Conservation (phyloP, 2,888 invertebrate genomes). For the Xanthia icteritia region DNA sequence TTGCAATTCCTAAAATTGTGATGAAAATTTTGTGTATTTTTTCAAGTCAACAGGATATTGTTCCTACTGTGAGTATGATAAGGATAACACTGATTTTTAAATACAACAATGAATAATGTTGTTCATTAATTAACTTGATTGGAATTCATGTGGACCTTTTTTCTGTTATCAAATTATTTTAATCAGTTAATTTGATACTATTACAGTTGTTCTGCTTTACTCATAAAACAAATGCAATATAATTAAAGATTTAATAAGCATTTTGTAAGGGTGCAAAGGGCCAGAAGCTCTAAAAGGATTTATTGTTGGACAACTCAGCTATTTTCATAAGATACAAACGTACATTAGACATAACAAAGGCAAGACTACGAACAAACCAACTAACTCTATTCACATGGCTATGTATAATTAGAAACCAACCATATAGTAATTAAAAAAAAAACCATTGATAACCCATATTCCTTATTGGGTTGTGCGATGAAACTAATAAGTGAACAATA, state of each 20-base stretch:
- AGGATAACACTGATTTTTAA: constrained; percentile 19
- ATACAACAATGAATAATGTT: background rate
- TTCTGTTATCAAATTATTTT: constrained; percentile 48
- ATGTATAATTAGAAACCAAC: background rate
- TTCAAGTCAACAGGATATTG: constrained; percentile 2
- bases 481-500: constrained; percentile 56
- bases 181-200: constrained; percentile 33
- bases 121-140: constrained; percentile 20
- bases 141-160: constrained; percentile 20
- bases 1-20: background rate
- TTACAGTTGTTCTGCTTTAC: constrained; percentile 15
- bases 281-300: background rate
- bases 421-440: constrained; percentile 16
- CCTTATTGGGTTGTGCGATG: constrained; percentile 3
- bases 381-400: background rate
- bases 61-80: background rate
- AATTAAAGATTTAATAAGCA: background rate
- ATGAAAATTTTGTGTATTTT: background rate
- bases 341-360: background rate
- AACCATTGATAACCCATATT: constrained; percentile 26
- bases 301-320: background rate
- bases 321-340: background rate
- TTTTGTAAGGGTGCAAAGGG: background rate
- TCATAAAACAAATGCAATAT: background rate
- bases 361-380: constrained; percentile 18